Evolutionary conservation across 2,113 vertebrate species (phyloP), one percentile per base, ranked within the genome.

Genomic region (Falcunculus frontatus): DNA sequence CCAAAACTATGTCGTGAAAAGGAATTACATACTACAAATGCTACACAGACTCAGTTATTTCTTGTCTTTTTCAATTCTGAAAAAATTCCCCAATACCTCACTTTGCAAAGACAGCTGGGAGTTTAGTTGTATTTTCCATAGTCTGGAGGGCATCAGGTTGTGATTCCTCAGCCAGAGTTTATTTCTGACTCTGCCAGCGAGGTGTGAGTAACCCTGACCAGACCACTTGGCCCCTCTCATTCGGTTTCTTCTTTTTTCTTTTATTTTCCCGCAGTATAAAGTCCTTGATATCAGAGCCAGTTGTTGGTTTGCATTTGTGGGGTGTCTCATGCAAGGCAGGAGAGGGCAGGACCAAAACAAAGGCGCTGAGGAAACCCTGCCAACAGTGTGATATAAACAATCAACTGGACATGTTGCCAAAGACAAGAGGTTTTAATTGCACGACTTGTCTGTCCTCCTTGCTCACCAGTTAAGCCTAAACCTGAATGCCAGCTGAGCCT

Each of bases 151-250:
- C 65, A 90, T n/a, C 2, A 2, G 44, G 44, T 22, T 87, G 56
- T 93, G 76, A 79, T 86, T 92, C 57, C 32, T 9, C 67, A 77
- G 78, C 55, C 82, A 65, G 67, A 67, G 47, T 85, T 88, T 93
- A 59, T 80, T 95, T 90, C 75, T 94, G 67, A 46, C 53, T 85
- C 92, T 86, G 59, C 42, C 4, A 4, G 63, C 50, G 83, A 90
- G 42, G 75, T 92, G 80, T 85, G 67, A 92, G 64, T 73, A 88
- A 92, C 79, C 75, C 46, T 94, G 85, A 88, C 37, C 92, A 94
- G 82, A 90, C 30, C 29, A 27, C 88, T 90, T 83, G 53, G 75
- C 62, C 55, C 9, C 37, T 59, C 75, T 4, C 8, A 69, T 49
- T 85, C 1, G 0, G 8, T 62, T 96, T 82, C 62, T 85, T 90